A percentile compares a stretch with the other conserved stretches of the same genome.
Conservation (phyloP, 2,888 invertebrate species). For the Phlogophora meticulosa region DNA sequence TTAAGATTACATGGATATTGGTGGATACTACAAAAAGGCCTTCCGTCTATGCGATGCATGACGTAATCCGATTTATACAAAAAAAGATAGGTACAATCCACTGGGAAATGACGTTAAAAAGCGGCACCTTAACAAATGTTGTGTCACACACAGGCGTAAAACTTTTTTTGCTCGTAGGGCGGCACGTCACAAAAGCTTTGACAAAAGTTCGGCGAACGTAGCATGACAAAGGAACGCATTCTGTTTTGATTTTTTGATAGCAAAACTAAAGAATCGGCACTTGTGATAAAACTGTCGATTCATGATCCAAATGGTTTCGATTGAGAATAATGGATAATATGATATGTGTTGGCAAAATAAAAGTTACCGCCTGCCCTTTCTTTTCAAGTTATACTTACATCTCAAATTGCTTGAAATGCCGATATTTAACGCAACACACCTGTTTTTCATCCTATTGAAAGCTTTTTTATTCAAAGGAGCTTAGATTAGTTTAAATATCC, state of each 20-base stretch:
- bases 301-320: constrained; percentile 71
- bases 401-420: constrained; percentile 57
- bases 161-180: constrained; percentile 75
- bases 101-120: constrained; percentile 69
- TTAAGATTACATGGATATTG: constrained; percentile 18
- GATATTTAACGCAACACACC: constrained; percentile 48
- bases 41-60: constrained; percentile 28
- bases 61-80: constrained; percentile 70
- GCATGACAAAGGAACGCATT: constrained; percentile 77
- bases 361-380: constrained; percentile 59
- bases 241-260: constrained; percentile 87
- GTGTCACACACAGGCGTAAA: constrained; percentile 75
- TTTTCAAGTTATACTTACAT: constrained; percentile 56
- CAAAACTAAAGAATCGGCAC: constrained; percentile 81
- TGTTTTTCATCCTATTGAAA: constrained; percentile 27
- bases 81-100: constrained; percentile 63
- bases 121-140: constrained; percentile 75
- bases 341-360: constrained; percentile 78
- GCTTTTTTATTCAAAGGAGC: background rate
- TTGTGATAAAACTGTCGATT: constrained; percentile 79
- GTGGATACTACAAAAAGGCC: constrained; percentile 16
- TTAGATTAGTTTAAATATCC: background rate
- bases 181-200: constrained; percentile 79
- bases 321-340: constrained; percentile 75
- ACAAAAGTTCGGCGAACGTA: constrained; percentile 83